Evolutionary conservation across 2,888 invertebrate genomes (phyloP).

Genomic region (Oeneis ivallda): DNA sequence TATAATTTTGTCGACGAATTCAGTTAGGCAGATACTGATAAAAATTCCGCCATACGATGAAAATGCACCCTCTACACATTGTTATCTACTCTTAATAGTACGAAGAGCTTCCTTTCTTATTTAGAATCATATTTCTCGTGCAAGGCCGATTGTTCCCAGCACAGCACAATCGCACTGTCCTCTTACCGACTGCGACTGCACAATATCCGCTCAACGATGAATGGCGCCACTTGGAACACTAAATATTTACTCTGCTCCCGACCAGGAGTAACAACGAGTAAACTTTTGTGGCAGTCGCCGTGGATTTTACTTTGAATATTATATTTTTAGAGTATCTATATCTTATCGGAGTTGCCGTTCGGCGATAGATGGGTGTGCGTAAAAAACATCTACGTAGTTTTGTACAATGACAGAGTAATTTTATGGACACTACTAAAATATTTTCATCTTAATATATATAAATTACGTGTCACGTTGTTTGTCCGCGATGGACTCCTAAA

Average conservation of each 20-base stretch:
- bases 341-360: too few relatives aligned
- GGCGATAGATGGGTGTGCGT: background rate
- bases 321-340: background rate
- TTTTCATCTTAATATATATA: too few relatives aligned
- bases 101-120: constrained; percentile 44
- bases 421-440: too few relatives aligned
- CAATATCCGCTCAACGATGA: constrained; percentile 25
- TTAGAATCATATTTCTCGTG: constrained; percentile 57
- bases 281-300: constrained; percentile 17
- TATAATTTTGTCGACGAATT: too few relatives aligned
- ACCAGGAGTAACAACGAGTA: constrained; percentile 19
- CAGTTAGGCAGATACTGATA: too few relatives aligned
- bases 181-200: constrained; percentile 28
- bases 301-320: constrained; percentile 3
- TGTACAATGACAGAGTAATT: too few relatives aligned
- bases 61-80: background rate
- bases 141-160: constrained; percentile 51
- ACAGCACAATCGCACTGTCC: constrained; percentile 46
- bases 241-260: constrained; percentile 25
- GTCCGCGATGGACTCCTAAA: too few relatives aligned
- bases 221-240: constrained; percentile 28
- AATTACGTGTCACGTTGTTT: too few relatives aligned
- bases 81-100: constrained; percentile 15
- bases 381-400: background rate
- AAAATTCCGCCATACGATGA: background rate